Percentiles rank a stretch among this genome's conserved stretches.
Evolutionary conservation across 2,113 vertebrate species (phyloP).

Genomic region (Zingel zingel): DNA sequence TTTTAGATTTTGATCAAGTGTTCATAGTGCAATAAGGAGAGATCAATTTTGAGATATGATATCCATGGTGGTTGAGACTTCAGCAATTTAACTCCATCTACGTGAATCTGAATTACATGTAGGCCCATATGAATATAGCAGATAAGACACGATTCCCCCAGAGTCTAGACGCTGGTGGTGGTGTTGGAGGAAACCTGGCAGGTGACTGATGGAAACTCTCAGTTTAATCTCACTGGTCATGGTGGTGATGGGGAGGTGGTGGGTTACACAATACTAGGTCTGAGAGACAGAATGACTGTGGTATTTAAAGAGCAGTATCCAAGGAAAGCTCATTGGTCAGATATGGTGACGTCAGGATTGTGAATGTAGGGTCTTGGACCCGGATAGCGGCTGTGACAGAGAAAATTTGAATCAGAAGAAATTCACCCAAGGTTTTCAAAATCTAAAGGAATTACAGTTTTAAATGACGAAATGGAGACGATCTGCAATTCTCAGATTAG

Average conservation of each 20-base stretch:
- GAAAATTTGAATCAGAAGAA: not conserved
- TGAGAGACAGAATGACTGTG: not conserved
- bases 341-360: not conserved
- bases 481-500: not conserved
- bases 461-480: not conserved
- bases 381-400: not conserved
- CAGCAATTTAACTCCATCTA: not conserved
- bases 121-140: not conserved
- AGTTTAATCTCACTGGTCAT: not conserved
- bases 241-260: not conserved
- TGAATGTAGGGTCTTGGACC: not conserved
- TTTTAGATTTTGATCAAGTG: not conserved
- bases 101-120: not conserved
- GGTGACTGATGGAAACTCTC: constrained; percentile 46
- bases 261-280: not conserved
- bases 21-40: not conserved
- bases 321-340: not conserved
- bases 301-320: not conserved
- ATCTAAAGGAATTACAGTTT: not conserved
- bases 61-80: not conserved
- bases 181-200: constrained; percentile 19
- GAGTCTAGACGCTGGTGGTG: not conserved
- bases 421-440: not conserved
- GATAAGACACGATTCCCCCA: constrained; percentile 16
- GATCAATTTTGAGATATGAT: not conserved